These are phyloP conservation scores for Papilio elwesi DNA, from an alignment of 2,888 invertebrate species.

Conservation along the genomic window DNA sequence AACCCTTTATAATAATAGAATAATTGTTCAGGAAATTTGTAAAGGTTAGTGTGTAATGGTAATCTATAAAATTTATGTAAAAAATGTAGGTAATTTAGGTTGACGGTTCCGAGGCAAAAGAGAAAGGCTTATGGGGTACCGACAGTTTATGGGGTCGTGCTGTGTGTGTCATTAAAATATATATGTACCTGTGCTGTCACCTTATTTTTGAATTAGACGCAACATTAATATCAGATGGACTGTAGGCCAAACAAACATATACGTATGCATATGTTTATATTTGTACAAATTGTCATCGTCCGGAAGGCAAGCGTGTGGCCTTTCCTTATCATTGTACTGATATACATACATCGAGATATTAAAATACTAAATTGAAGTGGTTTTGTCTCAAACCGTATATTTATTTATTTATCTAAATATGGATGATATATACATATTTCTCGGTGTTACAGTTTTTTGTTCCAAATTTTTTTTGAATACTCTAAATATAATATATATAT, in stretches of 20 bases:
- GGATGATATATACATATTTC: background rate
- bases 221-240: slow-evolving; percentile 8
- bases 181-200: slow-evolving; percentile 7
- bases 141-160: background rate
- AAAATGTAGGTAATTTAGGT: too few relatives aligned
- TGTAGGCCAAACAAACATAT: slow-evolving; percentile 20
- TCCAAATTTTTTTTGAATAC: too few relatives aligned
- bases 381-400: slow-evolving; percentile 30
- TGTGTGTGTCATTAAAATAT: background rate
- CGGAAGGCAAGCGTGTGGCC: slow-evolving; percentile 55
- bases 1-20: too few relatives aligned
- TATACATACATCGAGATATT: slow-evolving; percentile 25
- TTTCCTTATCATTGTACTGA: slow-evolving; percentile 38
- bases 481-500: too few relatives aligned
- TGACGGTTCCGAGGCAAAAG: too few relatives aligned
- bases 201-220: slow-evolving; percentile 3
- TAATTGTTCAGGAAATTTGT: too few relatives aligned
- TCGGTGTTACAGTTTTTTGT: background rate
- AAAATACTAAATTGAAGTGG: slow-evolving; percentile 51
- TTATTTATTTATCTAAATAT: slow-evolving; percentile 5
- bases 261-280: background rate
- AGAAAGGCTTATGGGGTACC: background rate
- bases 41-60: too few relatives aligned
- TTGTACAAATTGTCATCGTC: slow-evolving; percentile 66
- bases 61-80: too few relatives aligned